A percentile compares a stretch with the other conserved stretches of the same genome.
phyloP scores from a whole-genome alignment of 1,140 invertebrate genomes.

The Sitodiplosis mosellana region DNA sequence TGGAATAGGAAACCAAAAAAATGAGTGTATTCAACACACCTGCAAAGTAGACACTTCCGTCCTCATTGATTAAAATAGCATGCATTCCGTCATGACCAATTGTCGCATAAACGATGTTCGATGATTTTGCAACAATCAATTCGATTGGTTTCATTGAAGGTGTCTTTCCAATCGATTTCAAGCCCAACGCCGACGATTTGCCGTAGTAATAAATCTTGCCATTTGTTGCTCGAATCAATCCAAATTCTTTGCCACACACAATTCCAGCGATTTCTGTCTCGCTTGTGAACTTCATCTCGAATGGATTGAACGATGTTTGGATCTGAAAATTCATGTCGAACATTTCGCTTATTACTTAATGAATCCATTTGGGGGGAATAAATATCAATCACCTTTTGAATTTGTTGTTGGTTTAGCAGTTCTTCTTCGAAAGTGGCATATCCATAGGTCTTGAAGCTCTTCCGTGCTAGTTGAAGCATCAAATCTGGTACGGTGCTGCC shows the following conservation, averaged over 20 bases:
- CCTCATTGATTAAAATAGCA: slow-evolving; percentile 71
- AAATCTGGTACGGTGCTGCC: slow-evolving; percentile 37
- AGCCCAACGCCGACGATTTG: slow-evolving; percentile 39
- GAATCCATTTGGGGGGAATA: not conserved
- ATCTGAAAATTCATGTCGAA: slow-evolving; percentile 12
- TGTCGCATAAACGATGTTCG: slow-evolving; percentile 57
- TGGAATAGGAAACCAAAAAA: not conserved
- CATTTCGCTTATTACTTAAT: not conserved
- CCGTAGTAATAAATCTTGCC: slow-evolving; percentile 66
- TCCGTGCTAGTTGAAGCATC: slow-evolving; percentile 59
- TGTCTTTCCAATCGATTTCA: slow-evolving; percentile 27
- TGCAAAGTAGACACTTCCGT: slow-evolving; percentile 73
- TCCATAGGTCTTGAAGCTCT: slow-evolving; percentile 62
- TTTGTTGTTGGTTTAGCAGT: slow-evolving; percentile 25
- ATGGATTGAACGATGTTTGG: slow-evolving; percentile 21
- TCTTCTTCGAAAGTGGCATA: slow-evolving; percentile 51
- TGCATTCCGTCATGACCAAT: slow-evolving; percentile 88
- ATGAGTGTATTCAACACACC: slow-evolving; percentile 17
- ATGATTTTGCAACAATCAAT: slow-evolving; percentile 51
- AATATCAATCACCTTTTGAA: slow-evolving; percentile 10
- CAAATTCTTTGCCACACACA: slow-evolving; percentile 66
- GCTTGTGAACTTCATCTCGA: slow-evolving; percentile 21
- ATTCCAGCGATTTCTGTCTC: slow-evolving; percentile 18
- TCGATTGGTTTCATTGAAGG: slow-evolving; percentile 54
- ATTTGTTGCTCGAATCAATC: slow-evolving; percentile 47